phyloP scores from a whole-genome alignment of 2,113 vertebrate genomes.

The Polypterus bichir region DNA sequence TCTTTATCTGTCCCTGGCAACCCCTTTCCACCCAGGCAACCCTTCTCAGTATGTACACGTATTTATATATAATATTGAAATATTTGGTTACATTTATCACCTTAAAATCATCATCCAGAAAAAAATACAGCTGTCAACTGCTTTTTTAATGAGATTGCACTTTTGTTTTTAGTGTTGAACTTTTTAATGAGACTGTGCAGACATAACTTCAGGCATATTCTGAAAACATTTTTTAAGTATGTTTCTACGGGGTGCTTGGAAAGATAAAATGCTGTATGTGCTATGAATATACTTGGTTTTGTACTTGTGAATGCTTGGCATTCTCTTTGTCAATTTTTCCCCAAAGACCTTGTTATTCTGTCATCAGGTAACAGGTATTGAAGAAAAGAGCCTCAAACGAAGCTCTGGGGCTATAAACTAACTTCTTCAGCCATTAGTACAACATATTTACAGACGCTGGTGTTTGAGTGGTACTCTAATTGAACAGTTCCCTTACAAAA shows the following conservation, averaged over 20 bases:
- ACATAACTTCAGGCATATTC: background rate
- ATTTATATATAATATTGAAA: too few relatives aligned
- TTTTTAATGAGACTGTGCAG: conserved; percentile 2
- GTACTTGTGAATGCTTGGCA: background rate
- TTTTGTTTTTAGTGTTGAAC: background rate
- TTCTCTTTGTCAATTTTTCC: conserved; percentile 9
- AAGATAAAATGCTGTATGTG: background rate
- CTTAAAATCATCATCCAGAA: background rate
- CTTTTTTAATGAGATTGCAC: background rate
- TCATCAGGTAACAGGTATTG: conserved; percentile 23
- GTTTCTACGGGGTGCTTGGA: background rate
- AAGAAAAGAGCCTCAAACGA: conserved; percentile 15
- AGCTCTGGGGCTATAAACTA: conserved; percentile 16
- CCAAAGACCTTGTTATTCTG: conserved; percentile 28
- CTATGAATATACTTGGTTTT: background rate
- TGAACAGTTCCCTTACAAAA: conserved; percentile 10
- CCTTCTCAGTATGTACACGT: too few relatives aligned
- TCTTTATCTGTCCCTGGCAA: too few relatives aligned
- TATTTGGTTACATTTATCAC: too few relatives aligned
- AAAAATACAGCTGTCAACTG: background rate
- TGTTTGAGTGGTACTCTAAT: background rate
- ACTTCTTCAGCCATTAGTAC: conserved; percentile 13
- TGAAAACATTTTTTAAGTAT: background rate
- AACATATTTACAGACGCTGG: background rate
- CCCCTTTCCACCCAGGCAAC: too few relatives aligned